A percentile compares a stretch with the other conserved stretches of the same genome.
Evolutionary conservation across 2,888 invertebrate genomes (phyloP).

Genomic region (Ectemnius lituratus): DNA sequence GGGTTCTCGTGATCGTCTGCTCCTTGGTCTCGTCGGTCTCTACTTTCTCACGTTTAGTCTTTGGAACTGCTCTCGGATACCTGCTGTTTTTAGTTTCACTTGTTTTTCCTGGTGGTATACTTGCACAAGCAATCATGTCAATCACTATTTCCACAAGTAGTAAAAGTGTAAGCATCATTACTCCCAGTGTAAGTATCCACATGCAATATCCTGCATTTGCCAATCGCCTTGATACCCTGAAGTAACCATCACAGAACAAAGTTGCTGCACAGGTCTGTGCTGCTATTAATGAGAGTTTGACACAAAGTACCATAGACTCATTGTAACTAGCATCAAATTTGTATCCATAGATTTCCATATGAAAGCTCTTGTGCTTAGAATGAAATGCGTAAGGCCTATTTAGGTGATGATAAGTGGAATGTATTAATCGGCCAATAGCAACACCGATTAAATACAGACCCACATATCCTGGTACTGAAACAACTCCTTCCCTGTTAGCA

Average conservation of each 20-base stretch:
- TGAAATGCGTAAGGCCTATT: conserved; percentile 11
- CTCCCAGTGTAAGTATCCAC: conserved; percentile 86
- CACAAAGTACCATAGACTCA: conserved; percentile 67
- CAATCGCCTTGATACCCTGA: conserved; percentile 87
- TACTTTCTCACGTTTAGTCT: conserved; percentile 26
- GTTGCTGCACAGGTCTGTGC: conserved; percentile 77
- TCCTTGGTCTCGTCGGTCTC: conserved; percentile 21
- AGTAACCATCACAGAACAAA: conserved; percentile 78
- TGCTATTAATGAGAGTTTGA: conserved; percentile 69
- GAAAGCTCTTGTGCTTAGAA: conserved; percentile 40
- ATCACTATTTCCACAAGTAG: conserved; percentile 80
- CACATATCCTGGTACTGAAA: conserved; percentile 91
- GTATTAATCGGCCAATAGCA: conserved; percentile 81
- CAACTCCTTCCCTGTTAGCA: conserved; percentile 95
- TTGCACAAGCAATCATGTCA: conserved; percentile 64
- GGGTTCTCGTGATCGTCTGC: conserved; percentile 67
- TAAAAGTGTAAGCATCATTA: conserved; percentile 80
- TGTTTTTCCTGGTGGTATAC: conserved; percentile 20
- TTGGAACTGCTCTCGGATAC: conserved; percentile 25
- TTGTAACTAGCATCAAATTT: conserved; percentile 62
- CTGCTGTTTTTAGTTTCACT: neutral
- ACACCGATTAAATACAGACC: conserved; percentile 89
- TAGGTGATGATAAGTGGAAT: conserved; percentile 63
- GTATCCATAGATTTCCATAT: conserved; percentile 54
- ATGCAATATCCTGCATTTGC: conserved; percentile 90